These are phyloP conservation scores for Drosophila picticornis DNA, from an alignment of 2,888 invertebrate species.

Conservation along the genomic window DNA sequence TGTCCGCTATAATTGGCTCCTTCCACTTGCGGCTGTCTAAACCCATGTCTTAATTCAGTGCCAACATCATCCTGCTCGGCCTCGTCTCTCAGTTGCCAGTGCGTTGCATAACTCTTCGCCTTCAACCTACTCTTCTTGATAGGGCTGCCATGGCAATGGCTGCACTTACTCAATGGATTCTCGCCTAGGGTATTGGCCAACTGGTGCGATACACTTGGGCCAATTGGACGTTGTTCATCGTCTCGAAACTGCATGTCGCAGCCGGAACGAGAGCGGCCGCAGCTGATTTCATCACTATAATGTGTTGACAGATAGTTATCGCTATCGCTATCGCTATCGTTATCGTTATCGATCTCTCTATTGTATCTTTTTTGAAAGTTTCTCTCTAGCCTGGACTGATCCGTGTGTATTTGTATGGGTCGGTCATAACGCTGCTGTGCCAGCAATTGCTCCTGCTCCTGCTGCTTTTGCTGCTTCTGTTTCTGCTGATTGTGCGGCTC, in stretches of 20 bases:
- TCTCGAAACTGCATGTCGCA: conserved; percentile 39
- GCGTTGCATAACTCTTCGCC: neutral
- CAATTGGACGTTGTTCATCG: neutral
- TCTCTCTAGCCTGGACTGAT: neutral
- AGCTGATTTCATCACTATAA: neutral
- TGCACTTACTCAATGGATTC: neutral
- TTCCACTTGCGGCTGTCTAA: neutral
- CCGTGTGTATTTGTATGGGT: neutral
- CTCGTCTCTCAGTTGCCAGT: neutral
- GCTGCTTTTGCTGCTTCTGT: neutral
- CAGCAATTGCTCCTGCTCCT: neutral
- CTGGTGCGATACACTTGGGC: neutral
- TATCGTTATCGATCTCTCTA: neutral
- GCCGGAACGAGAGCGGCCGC: conserved; percentile 44
- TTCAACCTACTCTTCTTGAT: neutral
- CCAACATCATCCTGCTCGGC: neutral
- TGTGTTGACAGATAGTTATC: no score
- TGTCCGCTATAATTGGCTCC: neutral
- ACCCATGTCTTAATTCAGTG: neutral
- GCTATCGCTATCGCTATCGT: neutral
- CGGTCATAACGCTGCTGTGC: neutral
- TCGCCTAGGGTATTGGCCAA: neutral
- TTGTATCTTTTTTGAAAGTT: neutral
- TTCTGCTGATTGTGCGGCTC: neutral
- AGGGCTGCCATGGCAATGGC: neutral